Conservation (phyloP, 2,113 vertebrate genomes). For the Clarias gariepinus region DNA sequence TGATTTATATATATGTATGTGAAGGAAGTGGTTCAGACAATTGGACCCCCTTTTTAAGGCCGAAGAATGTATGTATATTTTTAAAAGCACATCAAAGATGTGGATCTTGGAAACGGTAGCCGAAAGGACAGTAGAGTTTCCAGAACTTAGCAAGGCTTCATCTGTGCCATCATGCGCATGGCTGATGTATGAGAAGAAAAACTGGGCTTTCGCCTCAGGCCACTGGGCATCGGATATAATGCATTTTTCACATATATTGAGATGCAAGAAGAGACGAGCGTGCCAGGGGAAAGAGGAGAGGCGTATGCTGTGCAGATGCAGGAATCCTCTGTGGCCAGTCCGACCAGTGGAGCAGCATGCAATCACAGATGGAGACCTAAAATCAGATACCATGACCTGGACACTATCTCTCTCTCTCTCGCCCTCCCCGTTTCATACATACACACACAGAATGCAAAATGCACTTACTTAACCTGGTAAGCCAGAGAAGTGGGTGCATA, state of each 20-base stretch:
- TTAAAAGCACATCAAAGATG: constrained; percentile 47
- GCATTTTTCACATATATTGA: constrained; percentile 35
- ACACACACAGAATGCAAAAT: background rate
- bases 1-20: constrained; percentile 35
- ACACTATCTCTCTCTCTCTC: background rate
- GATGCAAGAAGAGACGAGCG: constrained; percentile 35
- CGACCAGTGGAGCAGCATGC: constrained; percentile 62
- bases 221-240: constrained; percentile 14
- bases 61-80: constrained; percentile 57
- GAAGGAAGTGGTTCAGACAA: constrained; percentile 46
- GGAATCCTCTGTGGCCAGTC: constrained; percentile 57
- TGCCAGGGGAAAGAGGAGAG: constrained; percentile 46
- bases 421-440: background rate
- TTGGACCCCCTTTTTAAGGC: constrained; percentile 35
- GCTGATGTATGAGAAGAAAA: constrained; percentile 17
- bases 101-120: constrained; percentile 46
- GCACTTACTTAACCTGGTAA: background rate
- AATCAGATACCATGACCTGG: constrained; percentile 16
- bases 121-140: background rate
- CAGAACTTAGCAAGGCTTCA: constrained; percentile 18
- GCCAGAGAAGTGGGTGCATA: background rate
- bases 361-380: constrained; percentile 22
- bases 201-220: background rate
- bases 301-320: constrained; percentile 34
- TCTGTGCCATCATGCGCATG: constrained; percentile 34